These are phyloP conservation scores for Drosophila leontia DNA, from an alignment of 1,140 invertebrate species.

Conservation along the genomic window DNA sequence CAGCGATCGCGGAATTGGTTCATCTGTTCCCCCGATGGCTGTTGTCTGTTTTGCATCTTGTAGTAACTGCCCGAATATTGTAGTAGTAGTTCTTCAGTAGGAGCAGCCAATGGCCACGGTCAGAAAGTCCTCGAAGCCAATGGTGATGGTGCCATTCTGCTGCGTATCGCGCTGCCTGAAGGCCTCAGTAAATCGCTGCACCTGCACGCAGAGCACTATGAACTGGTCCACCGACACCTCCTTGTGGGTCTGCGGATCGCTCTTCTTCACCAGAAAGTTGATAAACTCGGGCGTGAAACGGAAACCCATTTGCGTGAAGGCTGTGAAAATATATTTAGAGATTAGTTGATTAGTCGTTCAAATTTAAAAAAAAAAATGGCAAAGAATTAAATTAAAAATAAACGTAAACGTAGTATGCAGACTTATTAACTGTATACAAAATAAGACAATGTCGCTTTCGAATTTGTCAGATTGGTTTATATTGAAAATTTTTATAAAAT, in stretches of 20 bases:
- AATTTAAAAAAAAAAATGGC: too few species aligned
- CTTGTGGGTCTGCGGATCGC: conserved; percentile 87
- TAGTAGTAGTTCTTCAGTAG: conserved; percentile 80
- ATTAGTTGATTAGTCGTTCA: not conserved
- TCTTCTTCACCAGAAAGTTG: conserved; percentile 89
- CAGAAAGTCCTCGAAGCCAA: conserved; percentile 95
- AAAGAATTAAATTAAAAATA: too few species aligned
- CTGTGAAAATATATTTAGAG: conserved; percentile 84
- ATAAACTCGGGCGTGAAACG: conserved; percentile 92
- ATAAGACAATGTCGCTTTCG: too few species aligned
- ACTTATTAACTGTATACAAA: too few species aligned
- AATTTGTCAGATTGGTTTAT: too few species aligned
- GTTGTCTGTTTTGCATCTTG: conserved; percentile 7
- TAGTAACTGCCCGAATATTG: not conserved
- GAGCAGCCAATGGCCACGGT: conserved; percentile 90
- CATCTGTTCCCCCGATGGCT: conserved; percentile 22
- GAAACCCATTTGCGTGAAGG: conserved; percentile 95
- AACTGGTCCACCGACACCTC: conserved; percentile 94
- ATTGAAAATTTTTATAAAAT: too few species aligned
- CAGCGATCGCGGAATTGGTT: conserved; percentile 49
- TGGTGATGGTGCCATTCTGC: conserved; percentile 91
- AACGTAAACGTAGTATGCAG: too few species aligned
- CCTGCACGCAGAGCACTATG: conserved; percentile 94
- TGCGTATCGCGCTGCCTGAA: conserved; percentile 91
- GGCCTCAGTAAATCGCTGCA: conserved; percentile 94